Conservation (phyloP, 2,888 invertebrate species). For the Saturnia pavonia region DNA sequence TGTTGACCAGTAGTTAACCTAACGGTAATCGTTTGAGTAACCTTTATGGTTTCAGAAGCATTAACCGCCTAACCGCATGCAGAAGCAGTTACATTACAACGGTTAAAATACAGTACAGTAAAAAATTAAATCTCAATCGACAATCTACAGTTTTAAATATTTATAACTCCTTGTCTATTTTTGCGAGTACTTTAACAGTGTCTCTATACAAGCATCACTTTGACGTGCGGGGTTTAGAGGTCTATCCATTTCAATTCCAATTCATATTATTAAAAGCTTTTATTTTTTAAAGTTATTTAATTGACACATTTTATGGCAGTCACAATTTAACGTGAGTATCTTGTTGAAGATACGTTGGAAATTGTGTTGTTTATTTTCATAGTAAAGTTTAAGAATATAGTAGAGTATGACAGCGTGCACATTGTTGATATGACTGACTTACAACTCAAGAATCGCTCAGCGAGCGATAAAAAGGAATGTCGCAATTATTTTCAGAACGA, state of each 20-base stretch:
- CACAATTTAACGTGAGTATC: background rate
- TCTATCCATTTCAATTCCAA: conserved; percentile 3
- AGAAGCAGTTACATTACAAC: no score
- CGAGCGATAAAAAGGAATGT: background rate
- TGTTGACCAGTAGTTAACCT: no score
- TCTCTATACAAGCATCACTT: background rate
- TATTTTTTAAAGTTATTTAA: background rate
- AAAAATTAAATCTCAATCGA: no score
- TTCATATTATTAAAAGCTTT: background rate
- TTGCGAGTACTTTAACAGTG: background rate
- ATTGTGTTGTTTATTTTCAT: background rate
- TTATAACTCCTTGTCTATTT: background rate
- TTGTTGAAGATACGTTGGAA: background rate
- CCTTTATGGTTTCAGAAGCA: no score
- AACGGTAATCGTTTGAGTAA: no score
- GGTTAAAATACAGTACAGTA: no score
- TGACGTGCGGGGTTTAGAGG: background rate
- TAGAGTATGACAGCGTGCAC: background rate
- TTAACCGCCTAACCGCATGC: no score
- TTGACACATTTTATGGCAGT: background rate
- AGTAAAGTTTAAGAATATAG: background rate
- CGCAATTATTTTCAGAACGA: background rate
- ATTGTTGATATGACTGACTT: background rate
- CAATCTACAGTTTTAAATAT: background rate
- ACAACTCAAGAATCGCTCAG: background rate